Conservation (phyloP, 2,113 vertebrate species). For the Serranochromis macrocephalus region DNA sequence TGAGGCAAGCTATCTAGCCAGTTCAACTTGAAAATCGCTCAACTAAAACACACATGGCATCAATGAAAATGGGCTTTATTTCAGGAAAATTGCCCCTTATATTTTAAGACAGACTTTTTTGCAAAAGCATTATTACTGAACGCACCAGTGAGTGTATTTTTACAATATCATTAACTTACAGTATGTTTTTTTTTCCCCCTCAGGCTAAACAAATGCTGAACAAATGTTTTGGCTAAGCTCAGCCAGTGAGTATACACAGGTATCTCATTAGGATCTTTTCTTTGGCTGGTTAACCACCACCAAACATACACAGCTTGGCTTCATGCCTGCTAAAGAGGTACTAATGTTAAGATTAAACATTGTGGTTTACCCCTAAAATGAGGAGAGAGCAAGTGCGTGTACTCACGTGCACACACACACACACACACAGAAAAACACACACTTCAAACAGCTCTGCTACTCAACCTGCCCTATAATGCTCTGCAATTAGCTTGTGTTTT, state of each 20-base stretch:
- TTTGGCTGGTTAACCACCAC: slow-evolving; percentile 49
- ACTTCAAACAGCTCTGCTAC: slow-evolving; percentile 38
- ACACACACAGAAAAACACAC: neutral
- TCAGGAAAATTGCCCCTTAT: neutral
- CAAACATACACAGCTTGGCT: slow-evolving; percentile 24
- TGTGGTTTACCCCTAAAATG: slow-evolving; percentile 59
- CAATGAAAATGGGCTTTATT: neutral
- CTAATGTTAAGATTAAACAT: slow-evolving; percentile 58
- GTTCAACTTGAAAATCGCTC: slow-evolving; percentile 3
- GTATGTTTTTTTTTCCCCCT: neutral
- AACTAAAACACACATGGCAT: slow-evolving; percentile 1
- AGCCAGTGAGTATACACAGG: slow-evolving; percentile 6
- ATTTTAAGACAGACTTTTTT: neutral
- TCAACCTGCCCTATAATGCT: slow-evolving; percentile 39
- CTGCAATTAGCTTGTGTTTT: slow-evolving; percentile 67
- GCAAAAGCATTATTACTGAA: neutral
- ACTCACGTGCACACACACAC: neutral
- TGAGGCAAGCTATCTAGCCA: neutral
- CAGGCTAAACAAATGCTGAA: neutral
- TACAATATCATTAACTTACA: neutral
- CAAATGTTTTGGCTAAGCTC: neutral
- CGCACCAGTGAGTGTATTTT: neutral
- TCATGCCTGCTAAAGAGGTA: slow-evolving; percentile 16
- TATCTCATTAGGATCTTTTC: slow-evolving; percentile 41
- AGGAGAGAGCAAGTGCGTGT: slow-evolving; percentile 10